phyloP scores from a whole-genome alignment of 2,888 invertebrate genomes.

The Ligdia adustata region DNA sequence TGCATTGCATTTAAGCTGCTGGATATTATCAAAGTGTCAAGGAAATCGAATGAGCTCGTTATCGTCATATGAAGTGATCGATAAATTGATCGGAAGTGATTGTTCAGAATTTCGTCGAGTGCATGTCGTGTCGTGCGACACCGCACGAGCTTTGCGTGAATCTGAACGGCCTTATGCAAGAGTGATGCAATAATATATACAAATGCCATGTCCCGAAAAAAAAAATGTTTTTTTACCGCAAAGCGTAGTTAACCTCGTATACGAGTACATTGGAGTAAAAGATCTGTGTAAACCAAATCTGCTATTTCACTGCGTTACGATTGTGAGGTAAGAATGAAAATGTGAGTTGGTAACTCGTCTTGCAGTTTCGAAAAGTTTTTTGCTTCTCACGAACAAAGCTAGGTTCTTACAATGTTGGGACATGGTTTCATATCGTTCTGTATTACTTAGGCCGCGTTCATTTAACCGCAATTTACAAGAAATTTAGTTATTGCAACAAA shows the following conservation, averaged over 20 bases:
- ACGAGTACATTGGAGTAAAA: constrained; percentile 21
- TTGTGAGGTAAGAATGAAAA: constrained; percentile 18
- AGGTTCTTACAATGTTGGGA: neutral
- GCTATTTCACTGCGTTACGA: constrained; percentile 37
- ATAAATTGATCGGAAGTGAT: constrained; percentile 65
- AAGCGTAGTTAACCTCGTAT: constrained; percentile 26
- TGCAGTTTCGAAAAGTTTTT: constrained; percentile 29
- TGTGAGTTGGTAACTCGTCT: constrained; percentile 22
- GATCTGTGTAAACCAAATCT: constrained; percentile 10
- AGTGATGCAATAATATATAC: constrained; percentile 40
- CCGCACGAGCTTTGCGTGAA: constrained; percentile 43
- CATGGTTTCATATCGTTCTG: neutral
- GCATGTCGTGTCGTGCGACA: constrained; percentile 46
- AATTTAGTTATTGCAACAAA: constrained; percentile 2
- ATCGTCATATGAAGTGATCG: constrained; percentile 53
- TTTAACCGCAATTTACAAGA: neutral
- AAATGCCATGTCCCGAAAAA: constrained; percentile 49
- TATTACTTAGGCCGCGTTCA: too few relatives aligned
- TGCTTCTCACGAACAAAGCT: neutral
- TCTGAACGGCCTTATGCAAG: constrained; percentile 50
- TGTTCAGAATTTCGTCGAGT: constrained; percentile 43
- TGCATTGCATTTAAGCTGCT: too few relatives aligned
- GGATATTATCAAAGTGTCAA: too few relatives aligned
- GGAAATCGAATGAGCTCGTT: constrained; percentile 49
- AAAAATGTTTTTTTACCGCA: constrained; percentile 29